phyloP scores from a whole-genome alignment of 2,797 vertebrate genomes.

The Peromyscus aztecus region DNA sequence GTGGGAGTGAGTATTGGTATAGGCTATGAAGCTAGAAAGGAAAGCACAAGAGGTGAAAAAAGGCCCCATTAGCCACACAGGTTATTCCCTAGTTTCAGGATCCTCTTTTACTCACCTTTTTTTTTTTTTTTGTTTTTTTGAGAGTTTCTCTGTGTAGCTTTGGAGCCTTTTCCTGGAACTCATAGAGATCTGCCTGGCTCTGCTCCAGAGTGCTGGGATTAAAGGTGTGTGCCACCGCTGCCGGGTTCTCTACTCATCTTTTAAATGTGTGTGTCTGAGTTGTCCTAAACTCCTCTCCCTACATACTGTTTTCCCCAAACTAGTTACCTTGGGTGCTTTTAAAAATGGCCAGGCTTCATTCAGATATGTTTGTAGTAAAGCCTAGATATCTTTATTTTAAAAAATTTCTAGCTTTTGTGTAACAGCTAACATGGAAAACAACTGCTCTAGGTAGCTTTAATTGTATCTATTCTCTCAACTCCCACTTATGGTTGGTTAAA shows the following conservation, averaged over 20 bases:
- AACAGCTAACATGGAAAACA: neutral
- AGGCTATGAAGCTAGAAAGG: neutral
- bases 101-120: neutral
- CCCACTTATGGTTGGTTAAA: neutral
- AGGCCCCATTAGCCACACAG: neutral
- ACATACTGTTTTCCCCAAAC: neutral
- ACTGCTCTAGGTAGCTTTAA: neutral
- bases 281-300: neutral
- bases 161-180: no score
- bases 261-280: neutral
- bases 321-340: neutral
- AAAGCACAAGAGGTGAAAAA: neutral
- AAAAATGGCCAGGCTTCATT: neutral
- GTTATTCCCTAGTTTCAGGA: neutral
- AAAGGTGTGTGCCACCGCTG: no score
- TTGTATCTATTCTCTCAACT: neutral
- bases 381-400: neutral
- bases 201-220: no score
- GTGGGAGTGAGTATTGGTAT: neutral
- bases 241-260: neutral
- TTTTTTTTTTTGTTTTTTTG: no score
- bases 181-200: no score
- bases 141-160: no score
- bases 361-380: neutral
- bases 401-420: conserved; percentile 11